phyloP scores from a whole-genome alignment of 2,113 vertebrate species.

The Hiodon tergisus region DNA sequence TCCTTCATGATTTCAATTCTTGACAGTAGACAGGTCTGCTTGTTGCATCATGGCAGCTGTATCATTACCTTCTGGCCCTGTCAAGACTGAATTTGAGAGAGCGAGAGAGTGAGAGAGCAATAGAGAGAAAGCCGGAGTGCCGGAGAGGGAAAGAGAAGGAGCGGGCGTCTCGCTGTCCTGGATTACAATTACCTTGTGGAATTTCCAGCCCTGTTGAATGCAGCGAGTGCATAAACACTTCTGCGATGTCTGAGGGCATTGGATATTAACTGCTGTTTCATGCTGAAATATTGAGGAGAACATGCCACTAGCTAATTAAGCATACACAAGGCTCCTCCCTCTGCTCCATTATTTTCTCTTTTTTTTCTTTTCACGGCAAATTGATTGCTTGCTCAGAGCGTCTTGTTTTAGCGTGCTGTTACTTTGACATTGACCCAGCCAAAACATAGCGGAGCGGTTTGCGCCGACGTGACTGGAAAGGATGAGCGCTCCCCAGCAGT shows the following conservation, averaged over 20 bases:
- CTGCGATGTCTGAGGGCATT: constrained; percentile 35
- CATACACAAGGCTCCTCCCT: constrained; percentile 16
- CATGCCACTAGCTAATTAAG: constrained; percentile 34
- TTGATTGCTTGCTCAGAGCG: constrained; percentile 24
- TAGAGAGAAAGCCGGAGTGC: constrained; percentile 34
- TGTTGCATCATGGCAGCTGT: constrained; percentile 90
- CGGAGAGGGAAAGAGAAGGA: constrained; percentile 22
- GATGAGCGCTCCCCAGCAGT: constrained; percentile 22
- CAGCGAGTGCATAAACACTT: constrained; percentile 27
- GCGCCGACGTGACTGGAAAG: constrained; percentile 41
- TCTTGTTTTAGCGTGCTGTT: constrained; percentile 41
- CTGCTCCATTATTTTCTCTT: constrained; percentile 1
- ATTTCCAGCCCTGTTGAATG: constrained; percentile 44
- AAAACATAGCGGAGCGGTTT: constrained; percentile 39
- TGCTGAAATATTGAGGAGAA: constrained; percentile 32
- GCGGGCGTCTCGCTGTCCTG: constrained; percentile 42
- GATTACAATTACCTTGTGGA: constrained; percentile 59
- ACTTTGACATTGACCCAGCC: constrained; percentile 40
- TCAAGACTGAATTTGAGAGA: constrained; percentile 73
- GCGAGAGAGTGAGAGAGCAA: constrained; percentile 37
- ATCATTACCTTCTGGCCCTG: constrained; percentile 95
- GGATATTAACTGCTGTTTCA: constrained; percentile 23
- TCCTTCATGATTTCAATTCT: constrained; percentile 90
- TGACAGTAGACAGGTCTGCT: constrained; percentile 93
- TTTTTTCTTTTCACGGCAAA: constrained; percentile 21